A percentile compares a stretch with the other conserved stretches of the same genome.
phyloP scores from a whole-genome alignment of 2,113 vertebrate genomes.

The Dipodomys ordii region DNA sequence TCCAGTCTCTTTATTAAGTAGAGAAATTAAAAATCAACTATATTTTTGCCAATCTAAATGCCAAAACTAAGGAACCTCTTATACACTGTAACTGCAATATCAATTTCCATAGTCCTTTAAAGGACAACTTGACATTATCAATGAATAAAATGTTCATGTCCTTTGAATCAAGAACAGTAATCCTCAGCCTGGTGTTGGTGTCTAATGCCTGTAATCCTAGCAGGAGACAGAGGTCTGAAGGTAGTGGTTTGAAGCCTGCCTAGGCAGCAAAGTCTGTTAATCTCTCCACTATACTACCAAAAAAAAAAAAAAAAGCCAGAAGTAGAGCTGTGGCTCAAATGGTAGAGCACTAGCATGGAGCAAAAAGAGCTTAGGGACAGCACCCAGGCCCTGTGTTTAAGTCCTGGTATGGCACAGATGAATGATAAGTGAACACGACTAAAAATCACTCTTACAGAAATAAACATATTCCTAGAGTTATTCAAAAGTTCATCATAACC shows the following conservation, averaged over 20 bases:
- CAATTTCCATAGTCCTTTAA: conserved; percentile 24
- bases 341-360: too few relatives aligned
- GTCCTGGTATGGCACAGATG: too few relatives aligned
- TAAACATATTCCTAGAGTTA: background rate
- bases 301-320: too few relatives aligned
- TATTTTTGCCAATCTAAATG: background rate
- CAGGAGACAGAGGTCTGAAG: too few relatives aligned
- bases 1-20: background rate
- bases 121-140: background rate
- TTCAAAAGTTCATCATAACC: background rate
- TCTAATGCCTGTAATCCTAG: too few relatives aligned
- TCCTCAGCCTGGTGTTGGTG: background rate
- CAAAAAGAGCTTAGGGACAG: too few relatives aligned
- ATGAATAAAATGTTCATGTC: background rate
- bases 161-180: background rate
- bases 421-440: too few relatives aligned
- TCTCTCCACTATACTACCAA: too few relatives aligned
- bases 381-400: too few relatives aligned
- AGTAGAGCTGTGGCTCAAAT: too few relatives aligned
- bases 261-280: too few relatives aligned
- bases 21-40: conserved; percentile 25
- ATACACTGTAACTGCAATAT: background rate
- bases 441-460: background rate
- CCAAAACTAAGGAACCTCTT: conserved; percentile 7
- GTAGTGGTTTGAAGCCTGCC: too few relatives aligned